Percentiles rank a stretch among this genome's conserved stretches.
These are phyloP conservation scores for Tenthredo scrophulariae DNA, from an alignment of 2,888 invertebrate species.

Conservation along the genomic window DNA sequence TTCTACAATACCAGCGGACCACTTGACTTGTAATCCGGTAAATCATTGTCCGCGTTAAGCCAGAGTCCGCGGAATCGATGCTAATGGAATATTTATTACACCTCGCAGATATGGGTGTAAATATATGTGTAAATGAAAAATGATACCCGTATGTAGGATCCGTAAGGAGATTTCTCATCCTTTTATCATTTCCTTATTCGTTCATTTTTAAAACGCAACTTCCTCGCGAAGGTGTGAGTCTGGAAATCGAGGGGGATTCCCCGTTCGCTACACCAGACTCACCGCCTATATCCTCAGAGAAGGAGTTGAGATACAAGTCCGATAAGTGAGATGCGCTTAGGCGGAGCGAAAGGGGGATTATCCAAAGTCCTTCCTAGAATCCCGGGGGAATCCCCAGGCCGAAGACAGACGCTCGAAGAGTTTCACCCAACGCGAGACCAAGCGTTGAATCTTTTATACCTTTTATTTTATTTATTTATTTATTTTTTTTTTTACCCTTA, in stretches of 20 bases:
- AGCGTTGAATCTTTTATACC: neutral
- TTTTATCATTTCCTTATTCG: neutral
- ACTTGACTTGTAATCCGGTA: constrained; percentile 28
- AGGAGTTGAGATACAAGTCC: constrained; percentile 69
- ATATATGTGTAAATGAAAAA: neutral
- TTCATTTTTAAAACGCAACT: neutral
- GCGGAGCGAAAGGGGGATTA: constrained; percentile 69
- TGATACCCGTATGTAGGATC: neutral
- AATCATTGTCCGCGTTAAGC: constrained; percentile 21
- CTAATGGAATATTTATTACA: constrained; percentile 30
- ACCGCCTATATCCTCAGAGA: constrained; percentile 49
- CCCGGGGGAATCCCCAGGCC: constrained; percentile 64
- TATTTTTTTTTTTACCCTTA: neutral
- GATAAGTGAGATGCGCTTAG: constrained; percentile 72
- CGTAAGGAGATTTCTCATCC: neutral
- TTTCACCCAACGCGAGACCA: constrained; percentile 6
- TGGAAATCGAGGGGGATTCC: constrained; percentile 37
- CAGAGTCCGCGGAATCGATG: constrained; percentile 15
- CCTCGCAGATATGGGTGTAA: neutral
- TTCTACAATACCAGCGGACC: neutral
- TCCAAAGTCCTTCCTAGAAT: constrained; percentile 66
- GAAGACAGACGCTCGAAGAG: constrained; percentile 48
- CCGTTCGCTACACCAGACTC: constrained; percentile 26
- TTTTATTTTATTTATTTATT: neutral
- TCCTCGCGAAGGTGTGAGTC: constrained; percentile 40